A percentile compares a stretch with the other conserved stretches of the same genome.
These are phyloP conservation scores for Tachysurus fulvidraco DNA, from an alignment of 2,113 vertebrate genomes.

Conservation along the genomic window DNA sequence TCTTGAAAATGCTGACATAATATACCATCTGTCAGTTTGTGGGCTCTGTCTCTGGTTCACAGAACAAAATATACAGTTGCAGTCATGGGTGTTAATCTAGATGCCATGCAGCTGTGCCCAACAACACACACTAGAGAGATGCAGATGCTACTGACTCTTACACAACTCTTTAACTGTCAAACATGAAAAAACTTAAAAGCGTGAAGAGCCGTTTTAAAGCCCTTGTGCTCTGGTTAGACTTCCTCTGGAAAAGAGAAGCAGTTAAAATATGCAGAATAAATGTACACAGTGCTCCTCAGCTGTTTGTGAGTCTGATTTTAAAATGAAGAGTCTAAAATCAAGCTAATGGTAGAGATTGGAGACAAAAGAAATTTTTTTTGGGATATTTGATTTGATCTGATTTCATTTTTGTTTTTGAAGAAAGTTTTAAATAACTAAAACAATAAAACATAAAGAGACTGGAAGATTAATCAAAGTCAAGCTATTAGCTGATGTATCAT, in stretches of 20 bases:
- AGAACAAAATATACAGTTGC: slow-evolving; percentile 22
- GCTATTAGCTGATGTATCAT: slow-evolving; percentile 36
- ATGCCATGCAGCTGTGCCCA: slow-evolving; percentile 14
- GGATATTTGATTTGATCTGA: neutral
- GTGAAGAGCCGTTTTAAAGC: slow-evolving; percentile 11
- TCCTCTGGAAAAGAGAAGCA: slow-evolving; percentile 14
- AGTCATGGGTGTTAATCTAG: neutral
- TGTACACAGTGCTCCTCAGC: neutral
- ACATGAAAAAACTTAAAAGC: neutral
- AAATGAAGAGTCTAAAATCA: neutral
- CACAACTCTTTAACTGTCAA: slow-evolving; percentile 9
- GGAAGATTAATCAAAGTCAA: neutral
- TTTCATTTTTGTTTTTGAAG: no score
- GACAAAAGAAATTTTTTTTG: neutral
- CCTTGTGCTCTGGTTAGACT: neutral
- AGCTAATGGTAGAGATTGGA: neutral
- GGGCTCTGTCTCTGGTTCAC: neutral
- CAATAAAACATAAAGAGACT: neutral
- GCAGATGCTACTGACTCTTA: neutral
- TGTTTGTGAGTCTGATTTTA: neutral
- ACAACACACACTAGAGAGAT: neutral
- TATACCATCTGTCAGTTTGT: neutral
- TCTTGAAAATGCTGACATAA: neutral
- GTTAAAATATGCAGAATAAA: slow-evolving; percentile 22
- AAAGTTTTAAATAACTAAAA: neutral